Evolutionary conservation across 1,140 invertebrate genomes (phyloP).

Genomic region (Ylistrum balloti): DNA sequence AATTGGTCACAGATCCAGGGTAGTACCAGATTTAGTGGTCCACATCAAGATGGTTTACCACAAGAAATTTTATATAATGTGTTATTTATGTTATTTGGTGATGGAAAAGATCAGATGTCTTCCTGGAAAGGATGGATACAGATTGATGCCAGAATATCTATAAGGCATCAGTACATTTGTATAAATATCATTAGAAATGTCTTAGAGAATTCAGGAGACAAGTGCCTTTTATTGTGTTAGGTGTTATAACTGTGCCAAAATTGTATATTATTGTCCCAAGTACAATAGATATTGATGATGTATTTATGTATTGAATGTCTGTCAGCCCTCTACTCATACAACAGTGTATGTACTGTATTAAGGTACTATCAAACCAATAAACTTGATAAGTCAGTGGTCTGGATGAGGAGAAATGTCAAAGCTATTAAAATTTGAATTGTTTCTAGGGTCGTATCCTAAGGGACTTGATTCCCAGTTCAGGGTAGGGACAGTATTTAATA

Average conservation of each 20-base stretch:
- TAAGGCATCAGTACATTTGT: not conserved
- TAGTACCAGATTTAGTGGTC: not conserved
- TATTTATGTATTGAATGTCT: not conserved
- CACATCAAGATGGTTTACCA: too few relatives aligned
- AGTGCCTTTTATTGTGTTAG: not conserved
- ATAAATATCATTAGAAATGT: not conserved
- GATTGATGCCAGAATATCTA: not conserved
- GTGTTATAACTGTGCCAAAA: not conserved
- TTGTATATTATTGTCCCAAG: not conserved
- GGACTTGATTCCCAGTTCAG: too few relatives aligned
- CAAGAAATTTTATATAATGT: not conserved
- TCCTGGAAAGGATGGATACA: not conserved
- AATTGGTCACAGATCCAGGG: not conserved
- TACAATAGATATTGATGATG: not conserved
- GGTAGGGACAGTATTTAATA: too few relatives aligned
- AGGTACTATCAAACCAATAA: too few relatives aligned
- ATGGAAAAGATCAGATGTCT: not conserved
- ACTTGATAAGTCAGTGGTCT: too few relatives aligned
- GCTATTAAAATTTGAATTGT: too few relatives aligned
- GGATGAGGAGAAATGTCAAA: too few relatives aligned
- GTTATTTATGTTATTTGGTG: not conserved
- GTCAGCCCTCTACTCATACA: not conserved
- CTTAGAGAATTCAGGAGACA: not conserved
- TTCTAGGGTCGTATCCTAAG: too few relatives aligned
- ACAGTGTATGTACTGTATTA: too few relatives aligned